Evolutionary conservation across 2,888 invertebrate species (phyloP).

Genomic region (Poecilus cupreus): DNA sequence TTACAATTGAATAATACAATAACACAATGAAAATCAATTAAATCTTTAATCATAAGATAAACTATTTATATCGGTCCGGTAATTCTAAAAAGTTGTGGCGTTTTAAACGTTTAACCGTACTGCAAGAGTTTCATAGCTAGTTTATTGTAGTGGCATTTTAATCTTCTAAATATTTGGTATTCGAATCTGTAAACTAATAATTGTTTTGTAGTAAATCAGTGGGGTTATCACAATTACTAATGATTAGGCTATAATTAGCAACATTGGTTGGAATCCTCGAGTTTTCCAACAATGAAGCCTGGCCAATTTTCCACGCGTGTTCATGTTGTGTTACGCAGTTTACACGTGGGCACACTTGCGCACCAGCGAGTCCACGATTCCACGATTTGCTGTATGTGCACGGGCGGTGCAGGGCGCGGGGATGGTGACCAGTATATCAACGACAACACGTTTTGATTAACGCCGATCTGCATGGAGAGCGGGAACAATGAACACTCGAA

Average conservation of each 20-base stretch:
- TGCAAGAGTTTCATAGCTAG: too few relatives aligned
- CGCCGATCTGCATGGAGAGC: slow-evolving; percentile 59
- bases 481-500: slow-evolving; percentile 51
- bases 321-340: not conserved
- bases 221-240: not conserved
- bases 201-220: not conserved
- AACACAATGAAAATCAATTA: too few relatives aligned
- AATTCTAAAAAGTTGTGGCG: too few relatives aligned
- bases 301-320: slow-evolving; percentile 22
- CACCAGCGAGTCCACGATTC: not conserved
- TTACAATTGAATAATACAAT: too few relatives aligned
- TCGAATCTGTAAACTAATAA: not conserved
- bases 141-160: too few relatives aligned
- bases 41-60: too few relatives aligned
- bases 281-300: not conserved
- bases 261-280: slow-evolving; percentile 1
- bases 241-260: slow-evolving; percentile 11
- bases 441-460: slow-evolving; percentile 64
- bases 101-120: too few relatives aligned
- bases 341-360: slow-evolving; percentile 37
- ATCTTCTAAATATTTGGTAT: too few relatives aligned
- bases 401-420: not conserved
- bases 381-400: not conserved
- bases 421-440: slow-evolving; percentile 58
- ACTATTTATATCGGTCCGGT: too few relatives aligned